phyloP scores from a whole-genome alignment of 2,888 invertebrate species.

The Trichogramma dendrolimi region DNA sequence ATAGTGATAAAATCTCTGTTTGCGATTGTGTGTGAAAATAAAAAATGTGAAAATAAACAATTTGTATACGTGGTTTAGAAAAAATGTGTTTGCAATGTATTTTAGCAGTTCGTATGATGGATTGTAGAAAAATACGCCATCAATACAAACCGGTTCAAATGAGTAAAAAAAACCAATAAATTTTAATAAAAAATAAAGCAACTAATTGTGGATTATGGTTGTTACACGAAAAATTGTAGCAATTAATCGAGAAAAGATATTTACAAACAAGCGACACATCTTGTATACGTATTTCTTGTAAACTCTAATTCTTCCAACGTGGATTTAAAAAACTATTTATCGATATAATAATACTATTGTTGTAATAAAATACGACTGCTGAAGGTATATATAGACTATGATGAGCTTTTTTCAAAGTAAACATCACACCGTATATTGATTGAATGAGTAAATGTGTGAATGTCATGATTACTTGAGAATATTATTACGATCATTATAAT shows the following conservation, averaged over 20 bases:
- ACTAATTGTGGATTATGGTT: conserved; percentile 24
- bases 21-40: conserved; percentile 20
- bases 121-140: neutral
- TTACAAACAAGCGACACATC: conserved; percentile 51
- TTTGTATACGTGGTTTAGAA: conserved; percentile 12
- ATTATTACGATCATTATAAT: too few relatives aligned
- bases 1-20: conserved; percentile 33
- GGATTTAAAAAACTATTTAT: conserved; percentile 53
- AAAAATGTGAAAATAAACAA: conserved; percentile 9
- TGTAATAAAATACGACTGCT: conserved; percentile 52
- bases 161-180: conserved; percentile 30
- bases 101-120: conserved; percentile 7
- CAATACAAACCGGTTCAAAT: conserved; percentile 21
- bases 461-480: too few relatives aligned
- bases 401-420: conserved; percentile 38
- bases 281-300: conserved; percentile 72
- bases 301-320: conserved; percentile 61
- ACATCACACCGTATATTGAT: conserved; percentile 14
- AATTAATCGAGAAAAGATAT: conserved; percentile 27
- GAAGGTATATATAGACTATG: conserved; percentile 40
- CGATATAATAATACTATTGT: conserved; percentile 52
- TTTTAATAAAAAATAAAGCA: conserved; percentile 20
- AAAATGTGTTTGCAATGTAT: conserved; percentile 11
- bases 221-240: conserved; percentile 27
- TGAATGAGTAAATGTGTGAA: too few relatives aligned